These are phyloP conservation scores for Chiroxiphia lanceolata DNA, from an alignment of 2,797 vertebrate species.

Conservation along the genomic window DNA sequence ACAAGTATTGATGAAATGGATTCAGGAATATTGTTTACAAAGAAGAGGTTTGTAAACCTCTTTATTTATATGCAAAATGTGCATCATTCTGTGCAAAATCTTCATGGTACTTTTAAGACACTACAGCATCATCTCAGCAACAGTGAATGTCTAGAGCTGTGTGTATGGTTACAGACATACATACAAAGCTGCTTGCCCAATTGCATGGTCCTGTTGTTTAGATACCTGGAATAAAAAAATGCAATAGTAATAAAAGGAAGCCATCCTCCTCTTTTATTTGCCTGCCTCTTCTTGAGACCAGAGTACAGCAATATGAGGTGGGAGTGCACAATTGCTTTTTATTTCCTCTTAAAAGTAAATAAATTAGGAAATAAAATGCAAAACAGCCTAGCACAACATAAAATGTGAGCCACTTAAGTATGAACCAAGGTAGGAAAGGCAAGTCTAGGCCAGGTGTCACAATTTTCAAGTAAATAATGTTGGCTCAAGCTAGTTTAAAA, in stretches of 20 bases:
- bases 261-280: neutral
- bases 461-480: neutral
- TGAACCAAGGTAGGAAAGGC: neutral
- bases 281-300: neutral
- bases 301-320: neutral
- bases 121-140: neutral
- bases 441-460: neutral
- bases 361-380: conserved; percentile 17
- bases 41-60: too few relatives aligned
- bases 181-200: neutral
- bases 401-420: neutral
- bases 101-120: neutral
- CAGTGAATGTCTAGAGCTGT: neutral
- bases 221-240: neutral
- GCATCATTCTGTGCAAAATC: neutral
- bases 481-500: neutral
- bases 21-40: neutral
- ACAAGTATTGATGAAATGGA: neutral
- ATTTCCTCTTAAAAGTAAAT: conserved; percentile 34
- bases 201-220: neutral
- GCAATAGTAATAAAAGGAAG: neutral
- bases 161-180: neutral
- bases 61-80: neutral
- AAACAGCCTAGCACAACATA: neutral
- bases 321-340: neutral